Conservation (phyloP, 2,113 vertebrate genomes). For the Bubo bubo region DNA sequence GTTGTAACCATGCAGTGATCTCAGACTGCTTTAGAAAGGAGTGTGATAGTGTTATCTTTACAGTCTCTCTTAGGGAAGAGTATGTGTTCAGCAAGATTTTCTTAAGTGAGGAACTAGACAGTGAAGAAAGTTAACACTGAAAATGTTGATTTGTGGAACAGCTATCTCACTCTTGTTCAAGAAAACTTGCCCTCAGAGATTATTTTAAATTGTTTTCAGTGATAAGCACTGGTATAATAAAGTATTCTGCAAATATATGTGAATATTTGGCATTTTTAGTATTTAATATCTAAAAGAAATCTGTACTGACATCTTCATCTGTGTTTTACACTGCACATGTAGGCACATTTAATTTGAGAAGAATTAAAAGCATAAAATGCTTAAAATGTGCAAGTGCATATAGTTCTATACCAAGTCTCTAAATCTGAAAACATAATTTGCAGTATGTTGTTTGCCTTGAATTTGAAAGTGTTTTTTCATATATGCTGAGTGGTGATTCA, state of each 20-base stretch:
- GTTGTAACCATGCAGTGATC: not conserved
- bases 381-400: not conserved
- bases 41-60: not conserved
- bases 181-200: not conserved
- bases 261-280: not conserved
- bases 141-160: not conserved
- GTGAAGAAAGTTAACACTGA: not conserved
- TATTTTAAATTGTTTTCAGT: not conserved
- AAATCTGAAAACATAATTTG: not conserved
- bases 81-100: not conserved
- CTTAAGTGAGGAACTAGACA: not conserved
- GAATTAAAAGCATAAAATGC: not conserved
- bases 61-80: not conserved
- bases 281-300: not conserved
- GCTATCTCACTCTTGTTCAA: not conserved
- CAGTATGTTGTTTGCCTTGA: not conserved
- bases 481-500: not conserved
- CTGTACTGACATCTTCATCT: not conserved
- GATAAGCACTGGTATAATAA: not conserved
- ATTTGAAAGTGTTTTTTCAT: not conserved
- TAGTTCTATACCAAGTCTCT: not conserved
- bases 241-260: not conserved
- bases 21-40: not conserved
- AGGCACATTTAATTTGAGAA: not conserved
- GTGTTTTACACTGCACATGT: not conserved